Evolutionary conservation across 1,140 invertebrate genomes (phyloP).

Genomic region (Proales similis): DNA sequence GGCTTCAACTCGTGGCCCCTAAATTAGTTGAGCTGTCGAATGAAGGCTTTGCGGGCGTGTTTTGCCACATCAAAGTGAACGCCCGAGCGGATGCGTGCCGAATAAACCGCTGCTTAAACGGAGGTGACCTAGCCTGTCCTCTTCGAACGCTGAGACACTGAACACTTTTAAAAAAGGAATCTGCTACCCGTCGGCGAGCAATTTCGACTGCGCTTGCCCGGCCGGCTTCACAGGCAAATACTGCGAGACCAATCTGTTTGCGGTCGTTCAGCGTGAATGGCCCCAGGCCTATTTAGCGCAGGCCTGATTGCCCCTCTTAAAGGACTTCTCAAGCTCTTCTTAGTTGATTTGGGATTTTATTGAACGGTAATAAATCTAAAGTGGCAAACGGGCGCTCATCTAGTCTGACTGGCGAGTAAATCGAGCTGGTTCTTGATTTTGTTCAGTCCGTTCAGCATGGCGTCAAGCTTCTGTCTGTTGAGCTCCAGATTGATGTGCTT

Average conservation of each 20-base stretch:
- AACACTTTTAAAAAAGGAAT: no score
- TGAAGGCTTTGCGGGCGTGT: constrained; percentile 9
- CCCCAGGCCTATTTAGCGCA: no score
- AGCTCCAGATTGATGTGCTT: constrained; percentile 28
- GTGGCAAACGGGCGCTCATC: no score
- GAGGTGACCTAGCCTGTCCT: no score
- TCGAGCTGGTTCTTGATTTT: constrained; percentile 35
- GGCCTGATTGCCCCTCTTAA: no score
- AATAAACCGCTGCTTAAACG: constrained; percentile 19
- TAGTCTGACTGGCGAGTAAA: no score
- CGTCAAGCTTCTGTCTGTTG: constrained; percentile 25
- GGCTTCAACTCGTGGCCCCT: not conserved
- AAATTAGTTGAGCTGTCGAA: not conserved
- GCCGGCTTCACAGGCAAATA: constrained; percentile 1
- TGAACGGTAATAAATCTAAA: no score
- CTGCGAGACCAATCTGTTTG: constrained; percentile 16
- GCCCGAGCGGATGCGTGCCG: not conserved
- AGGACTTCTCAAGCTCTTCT: no score
- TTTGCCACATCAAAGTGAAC: constrained; percentile 13
- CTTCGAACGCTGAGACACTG: no score
- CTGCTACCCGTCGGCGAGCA: not conserved
- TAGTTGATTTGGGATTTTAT: no score
- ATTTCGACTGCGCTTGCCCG: constrained; percentile 4
- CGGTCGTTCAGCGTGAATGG: no score
- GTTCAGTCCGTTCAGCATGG: constrained; percentile 22